These are phyloP conservation scores for Teinopalpus imperialis DNA, from an alignment of 2,888 invertebrate species.

Conservation along the genomic window DNA sequence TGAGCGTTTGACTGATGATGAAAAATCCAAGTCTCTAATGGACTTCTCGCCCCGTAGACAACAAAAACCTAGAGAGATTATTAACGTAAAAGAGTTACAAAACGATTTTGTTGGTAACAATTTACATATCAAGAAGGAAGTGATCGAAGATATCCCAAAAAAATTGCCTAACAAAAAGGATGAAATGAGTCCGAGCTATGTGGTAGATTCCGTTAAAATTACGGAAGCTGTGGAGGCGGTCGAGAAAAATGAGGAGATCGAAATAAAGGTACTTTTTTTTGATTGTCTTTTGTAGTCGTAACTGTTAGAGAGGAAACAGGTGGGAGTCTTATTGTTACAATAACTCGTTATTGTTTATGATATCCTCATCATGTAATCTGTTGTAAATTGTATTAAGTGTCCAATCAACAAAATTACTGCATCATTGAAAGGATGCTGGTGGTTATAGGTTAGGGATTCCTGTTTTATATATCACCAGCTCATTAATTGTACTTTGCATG, in stretches of 20 bases:
- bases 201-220: not conserved
- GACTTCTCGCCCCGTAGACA: conserved; percentile 55
- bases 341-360: no score
- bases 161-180: not conserved
- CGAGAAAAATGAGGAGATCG: not conserved
- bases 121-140: conserved; percentile 62
- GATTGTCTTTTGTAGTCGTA: no score
- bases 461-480: no score
- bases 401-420: no score
- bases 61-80: conserved; percentile 62
- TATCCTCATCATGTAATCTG: no score
- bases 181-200: not conserved
- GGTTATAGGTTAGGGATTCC: no score
- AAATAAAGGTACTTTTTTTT: conserved; percentile 4
- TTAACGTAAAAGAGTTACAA: conserved; percentile 71
- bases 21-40: conserved; percentile 43
- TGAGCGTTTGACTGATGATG: conserved; percentile 67
- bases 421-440: no score
- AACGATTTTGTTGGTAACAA: conserved; percentile 68
- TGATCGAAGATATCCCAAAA: conserved; percentile 35
- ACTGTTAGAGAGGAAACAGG: no score
- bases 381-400: no score
- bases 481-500: no score
- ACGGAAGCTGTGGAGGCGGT: conserved; percentile 5
- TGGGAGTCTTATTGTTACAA: no score